Conservation (phyloP, 2,113 vertebrate genomes). For the Climacteris rufus region DNA sequence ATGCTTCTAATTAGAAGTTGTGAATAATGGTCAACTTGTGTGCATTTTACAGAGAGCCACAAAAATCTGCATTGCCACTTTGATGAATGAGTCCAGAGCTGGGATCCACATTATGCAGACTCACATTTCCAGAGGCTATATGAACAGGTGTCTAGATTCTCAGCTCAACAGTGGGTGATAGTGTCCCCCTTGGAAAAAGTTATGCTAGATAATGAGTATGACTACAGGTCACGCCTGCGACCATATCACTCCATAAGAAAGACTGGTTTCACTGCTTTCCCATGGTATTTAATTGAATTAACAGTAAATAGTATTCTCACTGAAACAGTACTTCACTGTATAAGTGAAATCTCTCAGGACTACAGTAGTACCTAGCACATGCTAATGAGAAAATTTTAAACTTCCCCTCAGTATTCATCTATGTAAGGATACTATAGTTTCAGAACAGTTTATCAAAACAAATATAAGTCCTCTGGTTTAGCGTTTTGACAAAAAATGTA, state of each 20-base stretch:
- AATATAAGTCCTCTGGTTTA: not conserved
- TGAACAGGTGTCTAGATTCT: constrained; percentile 54
- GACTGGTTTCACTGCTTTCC: constrained; percentile 25
- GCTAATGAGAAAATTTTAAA: constrained; percentile 46
- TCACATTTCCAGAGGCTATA: not conserved
- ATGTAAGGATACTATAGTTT: not conserved
- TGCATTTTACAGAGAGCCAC: constrained; percentile 36
- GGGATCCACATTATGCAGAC: not conserved
- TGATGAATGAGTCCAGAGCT: not conserved
- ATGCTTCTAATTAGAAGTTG: constrained; percentile 64
- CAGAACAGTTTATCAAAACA: constrained; percentile 42
- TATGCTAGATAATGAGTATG: not conserved
- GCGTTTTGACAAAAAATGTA: constrained; percentile 1
- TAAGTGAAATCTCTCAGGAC: constrained; percentile 27
- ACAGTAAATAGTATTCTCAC: constrained; percentile 25
- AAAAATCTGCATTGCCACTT: constrained; percentile 29
- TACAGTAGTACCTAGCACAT: constrained; percentile 16
- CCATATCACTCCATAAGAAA: not conserved
- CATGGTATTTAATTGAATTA: constrained; percentile 9
- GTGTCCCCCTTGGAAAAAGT: not conserved
- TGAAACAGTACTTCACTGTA: constrained; percentile 40
- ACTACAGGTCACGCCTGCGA: not conserved
- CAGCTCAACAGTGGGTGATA: not conserved
- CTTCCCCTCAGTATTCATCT: constrained; percentile 41
- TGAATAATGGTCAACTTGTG: constrained; percentile 49